Evolutionary conservation across 2,113 vertebrate genomes (phyloP).

Genomic region (Pelecanus crispus): DNA sequence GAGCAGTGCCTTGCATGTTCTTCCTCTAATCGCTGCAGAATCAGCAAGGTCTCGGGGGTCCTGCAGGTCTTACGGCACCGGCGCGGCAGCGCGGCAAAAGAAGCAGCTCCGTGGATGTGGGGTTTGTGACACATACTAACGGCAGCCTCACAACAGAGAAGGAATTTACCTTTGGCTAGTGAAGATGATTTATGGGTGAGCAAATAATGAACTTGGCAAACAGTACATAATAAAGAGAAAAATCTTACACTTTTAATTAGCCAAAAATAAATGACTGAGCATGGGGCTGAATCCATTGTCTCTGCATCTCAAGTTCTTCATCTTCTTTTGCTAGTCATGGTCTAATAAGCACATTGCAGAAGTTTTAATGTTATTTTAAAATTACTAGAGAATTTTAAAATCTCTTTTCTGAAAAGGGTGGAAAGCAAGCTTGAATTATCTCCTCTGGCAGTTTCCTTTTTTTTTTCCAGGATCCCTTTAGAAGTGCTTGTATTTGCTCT

Average conservation of each 20-base stretch:
- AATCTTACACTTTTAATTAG: constrained; percentile 73
- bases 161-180: constrained; percentile 20
- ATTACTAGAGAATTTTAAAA: neutral
- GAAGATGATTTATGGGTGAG: constrained; percentile 67
- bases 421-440: neutral
- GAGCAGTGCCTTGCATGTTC: neutral
- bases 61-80: neutral
- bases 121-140: neutral
- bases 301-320: neutral
- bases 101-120: neutral
- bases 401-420: neutral
- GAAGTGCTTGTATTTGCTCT: neutral
- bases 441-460: neutral
- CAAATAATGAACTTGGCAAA: constrained; percentile 69
- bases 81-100: neutral
- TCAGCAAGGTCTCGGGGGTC: neutral
- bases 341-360: neutral
- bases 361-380: neutral
- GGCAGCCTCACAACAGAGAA: neutral
- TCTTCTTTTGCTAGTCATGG: neutral
- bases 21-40: neutral
- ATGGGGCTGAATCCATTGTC: constrained; percentile 19
- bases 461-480: neutral
- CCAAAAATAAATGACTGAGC: constrained; percentile 67
- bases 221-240: constrained; percentile 73